Evolutionary conservation across 2,113 vertebrate genomes (phyloP).

Genomic region (Grus americana): DNA sequence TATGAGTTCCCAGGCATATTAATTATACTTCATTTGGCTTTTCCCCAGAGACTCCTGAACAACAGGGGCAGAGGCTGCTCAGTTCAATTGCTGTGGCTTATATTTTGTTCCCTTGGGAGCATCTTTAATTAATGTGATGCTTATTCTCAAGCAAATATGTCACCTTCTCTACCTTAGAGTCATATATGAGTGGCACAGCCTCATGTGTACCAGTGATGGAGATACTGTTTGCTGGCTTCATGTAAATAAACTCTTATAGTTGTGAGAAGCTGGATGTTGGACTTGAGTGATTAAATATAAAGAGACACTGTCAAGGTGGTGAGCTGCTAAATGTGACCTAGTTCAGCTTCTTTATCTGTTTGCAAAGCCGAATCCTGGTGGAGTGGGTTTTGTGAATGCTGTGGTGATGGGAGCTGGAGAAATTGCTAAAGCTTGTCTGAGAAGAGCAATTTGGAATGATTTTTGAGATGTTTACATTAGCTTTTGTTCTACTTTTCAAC

Average conservation of each 20-base stretch:
- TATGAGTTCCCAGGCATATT: neutral
- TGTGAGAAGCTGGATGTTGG: neutral
- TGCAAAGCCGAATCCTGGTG: neutral
- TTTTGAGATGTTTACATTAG: neutral
- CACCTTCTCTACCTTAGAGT: neutral
- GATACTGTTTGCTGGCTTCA: neutral
- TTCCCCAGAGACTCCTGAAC: neutral
- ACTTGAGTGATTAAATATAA: neutral
- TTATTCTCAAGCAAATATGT: neutral
- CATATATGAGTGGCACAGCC: neutral
- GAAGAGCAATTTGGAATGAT: neutral
- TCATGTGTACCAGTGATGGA: neutral
- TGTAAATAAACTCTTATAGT: neutral
- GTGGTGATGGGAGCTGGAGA: neutral
- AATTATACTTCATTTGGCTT: slow-evolving; percentile 1
- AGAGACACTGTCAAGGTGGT: neutral
- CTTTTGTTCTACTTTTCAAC: neutral
- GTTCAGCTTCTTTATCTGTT: neutral
- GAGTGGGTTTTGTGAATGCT: neutral
- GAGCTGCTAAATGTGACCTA: neutral
- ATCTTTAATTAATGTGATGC: neutral
- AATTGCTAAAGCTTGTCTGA: neutral
- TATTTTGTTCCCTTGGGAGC: neutral
- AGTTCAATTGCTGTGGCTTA: neutral
- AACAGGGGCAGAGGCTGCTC: neutral